phyloP scores from a whole-genome alignment of 35 echinoderm and acorn worm species.

The Heliocidaris tuberculata region DNA sequence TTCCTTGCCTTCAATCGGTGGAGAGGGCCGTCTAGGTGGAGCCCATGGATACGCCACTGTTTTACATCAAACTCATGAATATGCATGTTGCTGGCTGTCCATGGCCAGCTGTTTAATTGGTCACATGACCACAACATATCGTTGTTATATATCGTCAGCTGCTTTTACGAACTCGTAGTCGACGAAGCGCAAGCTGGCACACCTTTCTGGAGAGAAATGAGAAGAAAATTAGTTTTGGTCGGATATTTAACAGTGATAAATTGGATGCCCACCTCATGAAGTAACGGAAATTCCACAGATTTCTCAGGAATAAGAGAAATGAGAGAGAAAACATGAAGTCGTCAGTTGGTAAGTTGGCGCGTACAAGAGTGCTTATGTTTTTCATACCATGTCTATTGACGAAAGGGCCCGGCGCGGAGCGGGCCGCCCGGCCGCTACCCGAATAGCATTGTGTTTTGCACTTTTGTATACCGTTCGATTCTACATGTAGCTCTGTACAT shows the following conservation, averaged over 20 bases:
- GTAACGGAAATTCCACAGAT: not conserved
- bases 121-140: constrained; percentile 10
- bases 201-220: not conserved
- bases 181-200: not conserved
- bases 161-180: not conserved
- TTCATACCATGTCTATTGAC: constrained; percentile 1
- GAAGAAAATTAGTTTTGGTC: not conserved
- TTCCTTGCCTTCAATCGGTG: too few relatives aligned
- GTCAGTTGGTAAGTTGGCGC: constrained; percentile 38
- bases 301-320: not conserved
- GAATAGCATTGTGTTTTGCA: not conserved
- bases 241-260: not conserved
- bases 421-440: not conserved
- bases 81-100: not conserved
- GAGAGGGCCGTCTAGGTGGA: too few relatives aligned
- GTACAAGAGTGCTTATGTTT: not conserved
- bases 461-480: too few relatives aligned
- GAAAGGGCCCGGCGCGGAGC: not conserved
- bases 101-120: not conserved
- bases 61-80: not conserved
- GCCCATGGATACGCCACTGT: too few relatives aligned
- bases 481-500: too few relatives aligned
- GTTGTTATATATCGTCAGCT: not conserved
- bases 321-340: constrained; percentile 15
- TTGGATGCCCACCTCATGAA: not conserved